Evolutionary conservation across 2,888 invertebrate genomes (phyloP), one percentile per base, ranked within the genome.

Genomic region (Caenorhabditis panamensis): DNA sequence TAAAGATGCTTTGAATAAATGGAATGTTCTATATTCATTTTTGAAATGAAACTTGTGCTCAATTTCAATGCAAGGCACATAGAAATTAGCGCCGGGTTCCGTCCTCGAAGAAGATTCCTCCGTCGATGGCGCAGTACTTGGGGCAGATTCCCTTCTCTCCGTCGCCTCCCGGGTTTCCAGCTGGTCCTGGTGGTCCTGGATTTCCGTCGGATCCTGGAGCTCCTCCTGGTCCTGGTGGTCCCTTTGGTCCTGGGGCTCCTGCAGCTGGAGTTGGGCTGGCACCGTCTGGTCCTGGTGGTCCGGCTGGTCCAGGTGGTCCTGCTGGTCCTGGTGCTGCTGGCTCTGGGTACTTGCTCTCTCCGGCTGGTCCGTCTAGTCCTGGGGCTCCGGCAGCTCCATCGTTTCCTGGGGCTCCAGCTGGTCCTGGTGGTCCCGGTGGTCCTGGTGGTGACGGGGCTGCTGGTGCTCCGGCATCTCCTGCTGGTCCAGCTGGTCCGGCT

Each of bases 91-190:
- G 81, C 3, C 82, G 79, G 58, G 82, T 83, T 83, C 83, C 83
- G 59, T 82, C 84, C 68, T 84, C 82, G 80, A 84, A 84, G 81
- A 84, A 84, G 73, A 84, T 77, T 56, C 84, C 84, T 67, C 84
- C 84, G 61, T 84, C 84, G 76, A 73, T 84, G 53, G 84, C 79
- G 69, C 84, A 84, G 63, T 79, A 79, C 68, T 73, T 79, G 68
- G 68, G 75, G 66, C 75, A 79, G 58, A 63, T 72, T 63, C 59
- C 73, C 49, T 68, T 73, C 44, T 68, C 73, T 64, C 62, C 62
- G 16, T 79, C 63, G 41, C 47, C 54, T 61, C 62, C 56, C 59
- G 62, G 37, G 41, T 71, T 62, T 62, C 88, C 83, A 22, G 86
- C 84, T 47, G 82, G 62, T 67, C 80, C 80, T 37, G 80, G 53